Conservation (phyloP, 2,113 vertebrate species). For the Rhadina sibilatrix region DNA sequence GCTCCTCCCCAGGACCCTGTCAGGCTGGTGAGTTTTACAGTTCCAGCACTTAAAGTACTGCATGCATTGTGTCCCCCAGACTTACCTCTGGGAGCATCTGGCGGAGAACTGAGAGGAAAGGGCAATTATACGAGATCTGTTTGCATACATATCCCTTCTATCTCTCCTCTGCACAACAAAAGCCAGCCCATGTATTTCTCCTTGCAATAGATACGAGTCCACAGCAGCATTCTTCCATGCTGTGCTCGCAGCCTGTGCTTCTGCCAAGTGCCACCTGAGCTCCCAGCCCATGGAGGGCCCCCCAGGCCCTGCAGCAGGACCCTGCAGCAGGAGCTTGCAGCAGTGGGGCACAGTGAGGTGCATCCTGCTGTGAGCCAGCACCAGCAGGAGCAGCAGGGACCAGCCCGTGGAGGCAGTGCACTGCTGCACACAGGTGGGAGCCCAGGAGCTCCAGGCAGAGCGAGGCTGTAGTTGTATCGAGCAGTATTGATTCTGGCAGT, state of each 20-base stretch:
- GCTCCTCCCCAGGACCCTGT: not conserved
- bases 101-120: not conserved
- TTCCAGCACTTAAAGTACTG: not conserved
- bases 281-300: not conserved
- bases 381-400: not conserved
- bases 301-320: not conserved
- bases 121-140: not conserved
- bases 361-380: not conserved
- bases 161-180: not conserved
- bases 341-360: not conserved
- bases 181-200: not conserved
- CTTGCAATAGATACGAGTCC: rapidly evolving
- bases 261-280: not conserved
- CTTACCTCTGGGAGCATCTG: not conserved
- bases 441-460: not conserved
- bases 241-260: not conserved
- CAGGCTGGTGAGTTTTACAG: not conserved
- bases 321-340: not conserved
- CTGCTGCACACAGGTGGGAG: not conserved
- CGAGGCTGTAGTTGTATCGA: not conserved
- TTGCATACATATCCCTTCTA: not conserved
- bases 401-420: rapidly evolving
- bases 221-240: not conserved
- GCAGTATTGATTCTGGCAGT: not conserved
- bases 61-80: too few species aligned